Evolutionary conservation across 2,888 invertebrate species (phyloP).

Genomic region (Troides helena): DNA sequence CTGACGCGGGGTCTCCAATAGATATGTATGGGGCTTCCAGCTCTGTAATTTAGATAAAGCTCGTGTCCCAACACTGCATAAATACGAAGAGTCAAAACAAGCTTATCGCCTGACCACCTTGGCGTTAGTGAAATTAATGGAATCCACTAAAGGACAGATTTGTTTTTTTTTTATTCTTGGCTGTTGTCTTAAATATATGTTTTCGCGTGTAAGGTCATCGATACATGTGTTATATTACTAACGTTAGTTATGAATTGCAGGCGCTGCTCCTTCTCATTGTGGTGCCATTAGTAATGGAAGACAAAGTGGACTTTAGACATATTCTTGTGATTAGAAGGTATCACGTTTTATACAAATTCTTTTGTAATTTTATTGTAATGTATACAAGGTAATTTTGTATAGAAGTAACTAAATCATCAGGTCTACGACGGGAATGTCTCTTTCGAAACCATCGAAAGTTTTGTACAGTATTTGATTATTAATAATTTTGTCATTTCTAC

Average conservation of each 20-base stretch:
- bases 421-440: no score
- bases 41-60: constrained; percentile 73
- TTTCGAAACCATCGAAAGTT: no score
- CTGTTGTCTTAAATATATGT: constrained; percentile 36
- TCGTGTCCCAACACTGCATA: constrained; percentile 65
- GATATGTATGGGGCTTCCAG: constrained; percentile 69
- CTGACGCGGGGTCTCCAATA: constrained; percentile 55
- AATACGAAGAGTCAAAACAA: constrained; percentile 70
- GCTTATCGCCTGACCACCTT: constrained; percentile 72
- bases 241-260: constrained; percentile 31
- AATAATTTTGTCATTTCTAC: no score
- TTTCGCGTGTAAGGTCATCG: constrained; percentile 36
- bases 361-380: constrained; percentile 14
- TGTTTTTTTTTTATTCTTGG: constrained; percentile 40
- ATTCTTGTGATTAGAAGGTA: constrained; percentile 25
- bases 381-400: no score
- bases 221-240: constrained; percentile 39
- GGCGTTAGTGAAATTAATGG: constrained; percentile 70
- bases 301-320: constrained; percentile 25
- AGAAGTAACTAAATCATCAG: no score
- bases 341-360: constrained; percentile 23
- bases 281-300: constrained; percentile 25
- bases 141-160: constrained; percentile 49
- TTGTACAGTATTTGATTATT: no score
- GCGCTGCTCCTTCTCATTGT: constrained; percentile 28